phyloP scores from a whole-genome alignment of 1,140 invertebrate genomes.

The Atta colombica region DNA sequence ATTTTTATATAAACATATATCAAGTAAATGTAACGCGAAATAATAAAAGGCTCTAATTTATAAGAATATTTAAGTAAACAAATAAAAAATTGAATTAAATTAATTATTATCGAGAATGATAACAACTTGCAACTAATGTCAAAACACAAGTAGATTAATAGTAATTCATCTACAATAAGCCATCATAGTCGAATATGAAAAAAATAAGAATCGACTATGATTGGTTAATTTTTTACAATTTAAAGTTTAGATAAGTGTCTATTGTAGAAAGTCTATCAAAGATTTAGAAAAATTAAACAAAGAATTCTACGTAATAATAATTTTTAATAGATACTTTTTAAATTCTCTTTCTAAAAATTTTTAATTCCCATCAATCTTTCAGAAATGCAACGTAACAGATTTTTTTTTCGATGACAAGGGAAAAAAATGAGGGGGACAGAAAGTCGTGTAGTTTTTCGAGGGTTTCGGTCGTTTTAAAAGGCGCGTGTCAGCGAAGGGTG shows the following conservation, averaged over 20 bases:
- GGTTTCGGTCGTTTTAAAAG: constrained; percentile 69
- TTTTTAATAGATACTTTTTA: background rate
- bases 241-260: too few species aligned
- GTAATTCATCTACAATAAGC: too few species aligned
- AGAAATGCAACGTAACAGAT: background rate
- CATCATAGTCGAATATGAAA: too few species aligned
- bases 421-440: background rate
- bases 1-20: background rate
- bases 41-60: background rate
- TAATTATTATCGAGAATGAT: background rate
- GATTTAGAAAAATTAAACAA: background rate
- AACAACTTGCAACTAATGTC: background rate
- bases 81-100: background rate
- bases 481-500: constrained; percentile 58
- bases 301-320: background rate
- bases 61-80: background rate
- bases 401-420: background rate
- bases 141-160: background rate
- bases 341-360: background rate
- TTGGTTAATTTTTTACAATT: too few species aligned
- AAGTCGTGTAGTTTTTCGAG: constrained; percentile 36
- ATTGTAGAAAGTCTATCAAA: too few species aligned
- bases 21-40: background rate
- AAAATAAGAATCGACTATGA: too few species aligned
- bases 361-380: background rate